Conservation (phyloP, 1,140 invertebrate genomes). For the Mylabris phalerata region DNA sequence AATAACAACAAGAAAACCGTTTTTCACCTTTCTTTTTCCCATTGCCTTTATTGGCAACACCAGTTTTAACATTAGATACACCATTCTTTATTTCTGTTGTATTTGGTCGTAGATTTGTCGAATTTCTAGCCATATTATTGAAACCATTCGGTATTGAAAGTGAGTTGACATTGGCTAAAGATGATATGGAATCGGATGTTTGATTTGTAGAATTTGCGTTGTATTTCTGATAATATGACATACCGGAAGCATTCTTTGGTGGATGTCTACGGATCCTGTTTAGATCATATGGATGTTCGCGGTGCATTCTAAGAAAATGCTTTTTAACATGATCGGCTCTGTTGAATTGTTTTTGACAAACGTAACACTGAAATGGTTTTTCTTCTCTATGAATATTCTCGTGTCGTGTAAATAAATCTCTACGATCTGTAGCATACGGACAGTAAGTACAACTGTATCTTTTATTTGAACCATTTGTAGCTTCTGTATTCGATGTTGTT, state of each 20-base stretch:
- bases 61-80: slow-evolving; percentile 26
- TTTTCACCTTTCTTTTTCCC: slow-evolving; percentile 42
- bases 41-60: slow-evolving; percentile 23
- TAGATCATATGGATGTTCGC: slow-evolving; percentile 78
- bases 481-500: slow-evolving; percentile 28
- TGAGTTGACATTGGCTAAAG: slow-evolving; percentile 30
- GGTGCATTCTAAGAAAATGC: slow-evolving; percentile 84
- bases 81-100: slow-evolving; percentile 22
- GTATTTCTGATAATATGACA: slow-evolving; percentile 45
- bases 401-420: slow-evolving; percentile 91
- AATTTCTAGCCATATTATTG: slow-evolving; percentile 32
- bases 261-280: slow-evolving; percentile 64
- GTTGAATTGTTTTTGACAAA: slow-evolving; percentile 88
- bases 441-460: slow-evolving; percentile 79
- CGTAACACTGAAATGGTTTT: slow-evolving; percentile 88
- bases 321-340: slow-evolving; percentile 93
- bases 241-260: slow-evolving; percentile 45
- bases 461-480: slow-evolving; percentile 47
- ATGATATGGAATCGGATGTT: slow-evolving; percentile 26
- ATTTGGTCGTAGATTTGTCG: slow-evolving; percentile 17
- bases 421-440: slow-evolving; percentile 82
- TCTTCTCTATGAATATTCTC: slow-evolving; percentile 93
- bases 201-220: slow-evolving; percentile 27
- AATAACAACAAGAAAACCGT: slow-evolving; percentile 74
- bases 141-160: slow-evolving; percentile 38